These are phyloP conservation scores for Melanotaenia maccullochi DNA, from an alignment of 2,797 vertebrate genomes.

Conservation along the genomic window DNA sequence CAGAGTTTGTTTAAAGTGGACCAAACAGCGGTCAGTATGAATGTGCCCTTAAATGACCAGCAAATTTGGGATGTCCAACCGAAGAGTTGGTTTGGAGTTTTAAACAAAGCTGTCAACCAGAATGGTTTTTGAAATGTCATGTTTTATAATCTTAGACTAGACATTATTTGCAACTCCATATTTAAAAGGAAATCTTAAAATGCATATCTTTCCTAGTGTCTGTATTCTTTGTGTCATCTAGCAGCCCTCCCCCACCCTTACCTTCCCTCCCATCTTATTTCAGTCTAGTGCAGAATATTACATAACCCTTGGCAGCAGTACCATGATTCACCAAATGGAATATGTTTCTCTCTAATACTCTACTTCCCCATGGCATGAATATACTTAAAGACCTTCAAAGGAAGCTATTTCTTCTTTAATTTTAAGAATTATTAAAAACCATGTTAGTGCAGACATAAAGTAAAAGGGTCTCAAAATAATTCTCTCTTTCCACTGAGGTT, in stretches of 20 bases:
- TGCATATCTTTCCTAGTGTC: no score
- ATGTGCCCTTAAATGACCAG: no score
- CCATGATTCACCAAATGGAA: constrained; percentile 47
- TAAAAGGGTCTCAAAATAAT: constrained; percentile 23
- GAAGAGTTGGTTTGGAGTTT: neutral
- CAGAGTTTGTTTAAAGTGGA: no score
- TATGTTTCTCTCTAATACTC: constrained; percentile 22
- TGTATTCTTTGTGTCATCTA: no score
- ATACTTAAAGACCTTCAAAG: constrained; percentile 12
- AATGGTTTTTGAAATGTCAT: neutral
- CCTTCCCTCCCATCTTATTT: neutral
- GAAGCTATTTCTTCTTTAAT: constrained; percentile 6
- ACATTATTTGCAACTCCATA: neutral
- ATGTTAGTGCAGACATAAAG: constrained; percentile 21
- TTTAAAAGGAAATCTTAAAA: neutral
- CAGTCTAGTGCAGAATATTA: constrained; percentile 45
- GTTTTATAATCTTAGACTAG: neutral
- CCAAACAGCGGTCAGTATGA: no score
- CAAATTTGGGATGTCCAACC: neutral
- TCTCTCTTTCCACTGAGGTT: constrained; percentile 10
- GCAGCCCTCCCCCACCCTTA: neutral
- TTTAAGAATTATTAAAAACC: constrained; percentile 17
- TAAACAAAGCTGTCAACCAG: neutral
- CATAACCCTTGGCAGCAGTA: constrained; percentile 57
- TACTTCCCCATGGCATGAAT: constrained; percentile 27